Evolutionary conservation across 2,797 vertebrate genomes (phyloP).

Genomic region (Urosaurus nigricauda): DNA sequence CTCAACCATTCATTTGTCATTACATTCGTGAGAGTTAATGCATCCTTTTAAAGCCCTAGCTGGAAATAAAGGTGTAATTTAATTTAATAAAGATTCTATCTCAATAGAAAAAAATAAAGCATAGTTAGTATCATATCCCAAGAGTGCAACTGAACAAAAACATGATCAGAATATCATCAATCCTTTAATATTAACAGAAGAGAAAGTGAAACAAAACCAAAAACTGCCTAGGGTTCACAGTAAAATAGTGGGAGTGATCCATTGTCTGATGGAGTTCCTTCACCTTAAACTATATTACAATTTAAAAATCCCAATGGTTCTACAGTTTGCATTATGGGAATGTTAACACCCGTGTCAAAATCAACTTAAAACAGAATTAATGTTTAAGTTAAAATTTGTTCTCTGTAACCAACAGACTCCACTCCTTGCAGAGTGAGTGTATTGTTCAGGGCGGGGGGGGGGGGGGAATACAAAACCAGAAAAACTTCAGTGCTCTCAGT

Average conservation of each 20-base stretch:
- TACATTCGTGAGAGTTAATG: background rate
- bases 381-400: background rate
- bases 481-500: background rate
- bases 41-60: background rate
- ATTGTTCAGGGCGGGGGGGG: too few species aligned
- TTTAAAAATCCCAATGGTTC: background rate
- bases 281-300: background rate
- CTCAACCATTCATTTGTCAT: background rate
- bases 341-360: background rate
- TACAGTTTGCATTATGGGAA: background rate
- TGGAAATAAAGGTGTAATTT: background rate
- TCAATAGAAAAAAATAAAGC: background rate
- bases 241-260: background rate
- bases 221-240: background rate
- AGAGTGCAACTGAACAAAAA: background rate
- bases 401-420: background rate
- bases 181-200: background rate
- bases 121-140: background rate
- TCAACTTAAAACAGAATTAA: background rate
- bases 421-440: background rate
- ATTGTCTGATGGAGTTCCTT: background rate
- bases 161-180: background rate
- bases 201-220: background rate
- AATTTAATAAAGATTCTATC: background rate
- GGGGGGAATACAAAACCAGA: background rate